Evolutionary conservation across 2,888 invertebrate species (phyloP), one percentile per base, ranked within the genome.

Genomic region (Sphecodes monilicornis): DNA sequence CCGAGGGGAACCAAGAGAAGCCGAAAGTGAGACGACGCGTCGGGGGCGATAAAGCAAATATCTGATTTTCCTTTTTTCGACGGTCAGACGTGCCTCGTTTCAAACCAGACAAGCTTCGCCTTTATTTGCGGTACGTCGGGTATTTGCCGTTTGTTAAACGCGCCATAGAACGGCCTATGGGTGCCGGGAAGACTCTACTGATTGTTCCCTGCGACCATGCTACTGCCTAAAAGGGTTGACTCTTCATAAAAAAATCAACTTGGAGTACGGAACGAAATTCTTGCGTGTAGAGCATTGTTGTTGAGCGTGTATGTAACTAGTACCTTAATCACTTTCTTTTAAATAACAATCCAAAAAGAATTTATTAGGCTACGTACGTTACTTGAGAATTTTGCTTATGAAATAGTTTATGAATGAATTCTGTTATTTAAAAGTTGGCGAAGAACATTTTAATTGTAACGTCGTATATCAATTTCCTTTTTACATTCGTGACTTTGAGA

Each of bases 1-100:
- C 60, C 60, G 80, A 18, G 81, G 80, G 72, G 80, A 75, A 70
- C 66, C 73, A 64, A 72, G 73, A 68, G 66, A 76, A 79, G 74
- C 77, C 80, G 81, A 86, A 86, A 90, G 85, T 83, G 81, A 86
- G 85, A 84, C 76, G 86, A 82, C 76, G 72, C 82, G 81, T 86
- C 84, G 83, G 72, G 87, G 72, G 80, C 89, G 90, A 90, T 91
- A 89, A 91, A 91, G 86, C 88, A 88, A 91, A 91, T 89, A 88
- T 83, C 82, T 87, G 83, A 89, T 88, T 86, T 89, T 87, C 84
- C 39, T 39, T 66, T 68, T 66, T 32, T 77, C 69, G 43, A 43
- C 66, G 41, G 26, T 57, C 81, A 36, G 87, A 74, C 70, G 68
- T 64, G 74, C 74, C 70, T 78, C 85, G 79, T 78, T 91, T 86